A percentile compares a stretch with the other conserved stretches of the same genome.
Evolutionary conservation across 2,797 vertebrate species (phyloP).

Genomic region (Taenioides sp.): DNA sequence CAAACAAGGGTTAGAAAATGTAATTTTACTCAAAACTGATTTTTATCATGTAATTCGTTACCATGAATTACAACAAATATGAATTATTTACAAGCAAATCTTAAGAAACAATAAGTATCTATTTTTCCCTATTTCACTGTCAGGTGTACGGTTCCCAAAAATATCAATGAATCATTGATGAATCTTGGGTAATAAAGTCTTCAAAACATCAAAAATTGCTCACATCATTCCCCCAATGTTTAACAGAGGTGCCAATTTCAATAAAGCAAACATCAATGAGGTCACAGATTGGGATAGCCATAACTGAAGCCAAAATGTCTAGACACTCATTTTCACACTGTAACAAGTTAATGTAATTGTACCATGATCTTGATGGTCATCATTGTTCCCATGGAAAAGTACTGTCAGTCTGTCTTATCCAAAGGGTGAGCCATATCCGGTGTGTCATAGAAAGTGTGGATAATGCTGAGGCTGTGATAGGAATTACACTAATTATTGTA

Average conservation of each 20-base stretch:
- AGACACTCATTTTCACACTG: slow-evolving; percentile 7
- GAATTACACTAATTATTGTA: not conserved
- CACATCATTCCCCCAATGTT: not conserved
- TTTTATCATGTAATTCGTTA: too few species aligned
- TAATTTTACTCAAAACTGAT: too few species aligned
- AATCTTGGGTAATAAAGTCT: not conserved
- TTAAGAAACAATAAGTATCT: too few species aligned
- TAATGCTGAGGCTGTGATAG: not conserved
- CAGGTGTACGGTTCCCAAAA: not conserved
- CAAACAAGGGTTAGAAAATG: too few species aligned
- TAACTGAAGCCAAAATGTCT: slow-evolving; percentile 1
- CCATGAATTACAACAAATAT: too few species aligned
- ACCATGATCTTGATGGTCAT: slow-evolving; percentile 3
- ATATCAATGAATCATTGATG: not conserved
- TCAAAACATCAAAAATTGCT: not conserved
- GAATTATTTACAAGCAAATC: too few species aligned
- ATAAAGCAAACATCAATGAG: too few species aligned
- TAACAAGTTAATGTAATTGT: not conserved
- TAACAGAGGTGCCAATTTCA: too few species aligned
- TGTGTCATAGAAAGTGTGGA: slow-evolving; percentile 8
- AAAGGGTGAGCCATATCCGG: slow-evolving; percentile 1
- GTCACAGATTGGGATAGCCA: not conserved
- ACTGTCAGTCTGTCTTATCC: slow-evolving; percentile 5
- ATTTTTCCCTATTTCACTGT: not conserved
- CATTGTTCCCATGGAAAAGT: slow-evolving; percentile 11